phyloP scores from a whole-genome alignment of 2,888 invertebrate species.

The Sarcophaga variegata region DNA sequence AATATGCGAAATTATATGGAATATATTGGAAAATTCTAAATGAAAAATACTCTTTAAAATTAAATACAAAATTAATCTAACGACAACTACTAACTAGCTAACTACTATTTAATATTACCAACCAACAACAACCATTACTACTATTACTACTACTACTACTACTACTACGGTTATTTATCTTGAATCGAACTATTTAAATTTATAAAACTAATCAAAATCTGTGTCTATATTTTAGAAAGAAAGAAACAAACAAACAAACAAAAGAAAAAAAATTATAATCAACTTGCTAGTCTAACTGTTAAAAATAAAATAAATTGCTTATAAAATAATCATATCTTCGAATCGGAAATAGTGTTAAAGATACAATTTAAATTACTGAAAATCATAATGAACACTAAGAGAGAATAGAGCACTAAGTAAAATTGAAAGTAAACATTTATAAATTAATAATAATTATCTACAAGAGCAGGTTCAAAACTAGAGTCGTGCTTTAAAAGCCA shows the following conservation, averaged over 20 bases:
- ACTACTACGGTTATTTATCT: neutral
- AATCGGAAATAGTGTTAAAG: constrained; percentile 53
- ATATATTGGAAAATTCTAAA: constrained; percentile 43
- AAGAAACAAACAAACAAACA: neutral
- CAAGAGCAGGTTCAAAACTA: constrained; percentile 67
- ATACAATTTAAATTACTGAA: constrained; percentile 56
- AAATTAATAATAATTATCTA: constrained; percentile 14
- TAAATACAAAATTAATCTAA: constrained; percentile 37
- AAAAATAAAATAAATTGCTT: constrained; percentile 40
- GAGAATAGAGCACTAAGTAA: constrained; percentile 58
- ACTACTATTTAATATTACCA: constrained; percentile 52
- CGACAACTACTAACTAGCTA: constrained; percentile 5
- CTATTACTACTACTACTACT: constrained; percentile 30
- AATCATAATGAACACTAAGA: constrained; percentile 42
- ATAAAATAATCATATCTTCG: neutral
- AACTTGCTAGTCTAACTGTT: constrained; percentile 62
- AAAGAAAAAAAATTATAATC: neutral
- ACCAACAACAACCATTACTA: constrained; percentile 51
- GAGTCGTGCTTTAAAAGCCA: constrained; percentile 66
- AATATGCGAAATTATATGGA: constrained; percentile 21
- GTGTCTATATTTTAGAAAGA: constrained; percentile 40
- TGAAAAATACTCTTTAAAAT: constrained; percentile 63
- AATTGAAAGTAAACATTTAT: constrained; percentile 29
- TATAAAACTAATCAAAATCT: neutral
- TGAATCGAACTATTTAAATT: neutral